Evolutionary conservation across 2,888 invertebrate genomes (phyloP).

Genomic region (Rosalia funebris): DNA sequence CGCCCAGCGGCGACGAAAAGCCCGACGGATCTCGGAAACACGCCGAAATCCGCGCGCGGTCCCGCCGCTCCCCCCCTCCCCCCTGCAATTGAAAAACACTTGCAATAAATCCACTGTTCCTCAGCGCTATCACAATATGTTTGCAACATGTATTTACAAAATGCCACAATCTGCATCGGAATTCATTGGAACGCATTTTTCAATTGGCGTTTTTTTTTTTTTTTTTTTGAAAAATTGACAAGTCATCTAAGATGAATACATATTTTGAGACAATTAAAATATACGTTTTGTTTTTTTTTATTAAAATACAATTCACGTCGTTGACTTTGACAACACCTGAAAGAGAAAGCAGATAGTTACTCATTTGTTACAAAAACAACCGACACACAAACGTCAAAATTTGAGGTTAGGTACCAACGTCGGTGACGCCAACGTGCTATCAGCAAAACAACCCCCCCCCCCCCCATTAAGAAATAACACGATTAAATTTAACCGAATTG

Average conservation of each 20-base stretch:
- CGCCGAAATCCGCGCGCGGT: not conserved
- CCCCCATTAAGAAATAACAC: no score
- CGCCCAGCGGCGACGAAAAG: no score
- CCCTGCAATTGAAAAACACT: conserved; percentile 15
- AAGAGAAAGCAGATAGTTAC: conserved; percentile 9
- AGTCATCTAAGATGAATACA: conserved; percentile 46
- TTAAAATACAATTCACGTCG: conserved; percentile 42
- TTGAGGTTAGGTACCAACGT: no score
- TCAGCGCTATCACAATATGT: conserved; percentile 36
- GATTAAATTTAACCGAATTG: no score
- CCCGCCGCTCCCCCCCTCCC: not conserved
- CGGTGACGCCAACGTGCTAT: no score
- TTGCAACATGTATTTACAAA: conserved; percentile 38
- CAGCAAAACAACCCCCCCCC: no score
- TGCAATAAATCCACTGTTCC: conserved; percentile 18
- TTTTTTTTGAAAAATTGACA: conserved; percentile 45
- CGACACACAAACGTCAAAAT: not conserved
- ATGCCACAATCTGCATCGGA: conserved; percentile 34
- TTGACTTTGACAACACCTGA: conserved; percentile 30
- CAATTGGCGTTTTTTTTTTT: conserved; percentile 23
- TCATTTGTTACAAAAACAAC: not conserved
- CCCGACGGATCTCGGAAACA: no score
- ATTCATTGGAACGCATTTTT: conserved; percentile 33
- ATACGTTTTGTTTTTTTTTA: conserved; percentile 31
- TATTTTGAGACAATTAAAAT: conserved; percentile 44